Percentiles rank a stretch among this genome's conserved stretches.
phyloP scores from a whole-genome alignment of 2,113 vertebrate species.

The Chaetodon trifascialis region DNA sequence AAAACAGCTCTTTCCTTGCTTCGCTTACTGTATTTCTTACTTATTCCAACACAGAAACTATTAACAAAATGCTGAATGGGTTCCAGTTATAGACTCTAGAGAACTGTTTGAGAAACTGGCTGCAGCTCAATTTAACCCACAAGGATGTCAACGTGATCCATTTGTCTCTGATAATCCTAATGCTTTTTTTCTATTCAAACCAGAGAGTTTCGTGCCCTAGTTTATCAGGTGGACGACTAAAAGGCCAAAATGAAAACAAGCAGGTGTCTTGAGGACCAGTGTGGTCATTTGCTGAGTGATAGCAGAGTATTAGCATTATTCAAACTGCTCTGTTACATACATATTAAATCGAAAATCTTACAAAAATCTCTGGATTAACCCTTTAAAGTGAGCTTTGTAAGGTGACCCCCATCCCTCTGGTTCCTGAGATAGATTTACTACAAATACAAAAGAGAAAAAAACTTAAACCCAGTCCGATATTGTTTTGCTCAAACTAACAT shows the following conservation, averaged over 20 bases:
- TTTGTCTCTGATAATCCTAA: not conserved
- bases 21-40: not conserved
- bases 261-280: not conserved
- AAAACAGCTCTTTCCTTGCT: conserved; percentile 23
- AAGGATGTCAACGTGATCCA: not conserved
- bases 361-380: not conserved
- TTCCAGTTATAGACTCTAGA: not conserved
- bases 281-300: not conserved
- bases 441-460: not conserved
- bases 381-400: not conserved
- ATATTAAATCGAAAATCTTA: not conserved
- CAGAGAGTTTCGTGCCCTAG: not conserved
- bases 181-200: not conserved
- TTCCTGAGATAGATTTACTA: conserved; percentile 1
- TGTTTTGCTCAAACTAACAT: conserved; percentile 12
- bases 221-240: not conserved
- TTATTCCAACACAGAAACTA: not conserved
- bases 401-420: not conserved
- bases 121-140: not conserved
- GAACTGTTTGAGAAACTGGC: conserved; percentile 4
- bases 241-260: not conserved
- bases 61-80: not conserved
- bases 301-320: not conserved
- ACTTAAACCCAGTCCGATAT: not conserved
- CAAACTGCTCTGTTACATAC: not conserved